phyloP scores from a whole-genome alignment of 2,797 vertebrate genomes.

The Phyllotis vaccarum region DNA sequence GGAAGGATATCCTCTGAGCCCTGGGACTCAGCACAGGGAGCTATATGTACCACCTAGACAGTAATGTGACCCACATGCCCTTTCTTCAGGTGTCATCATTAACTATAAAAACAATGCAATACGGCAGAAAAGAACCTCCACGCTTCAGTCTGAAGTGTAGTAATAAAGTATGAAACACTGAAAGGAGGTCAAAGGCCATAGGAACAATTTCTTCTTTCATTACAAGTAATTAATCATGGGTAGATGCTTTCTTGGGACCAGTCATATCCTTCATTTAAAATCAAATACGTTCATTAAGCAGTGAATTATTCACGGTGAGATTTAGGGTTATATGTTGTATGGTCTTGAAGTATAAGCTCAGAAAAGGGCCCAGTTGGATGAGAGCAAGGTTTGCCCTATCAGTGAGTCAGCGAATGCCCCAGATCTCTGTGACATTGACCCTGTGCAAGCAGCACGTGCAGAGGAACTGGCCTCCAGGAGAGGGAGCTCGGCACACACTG shows the following conservation, averaged over 20 bases:
- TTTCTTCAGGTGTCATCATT: neutral
- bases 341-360: neutral
- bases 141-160: neutral
- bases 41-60: neutral
- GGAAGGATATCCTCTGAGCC: neutral
- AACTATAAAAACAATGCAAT: neutral
- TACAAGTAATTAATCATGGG: neutral
- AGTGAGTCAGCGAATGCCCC: fast-evolving
- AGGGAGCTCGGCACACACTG: fast-evolving
- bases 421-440: too few species aligned
- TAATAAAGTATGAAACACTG: neutral
- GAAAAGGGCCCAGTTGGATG: neutral
- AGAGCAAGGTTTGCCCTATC: neutral
- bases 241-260: neutral
- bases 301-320: neutral
- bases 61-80: neutral
- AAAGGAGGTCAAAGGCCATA: neutral
- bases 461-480: neutral
- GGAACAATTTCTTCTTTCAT: neutral
- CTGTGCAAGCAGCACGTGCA: too few species aligned
- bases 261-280: neutral
- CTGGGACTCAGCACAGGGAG: neutral
- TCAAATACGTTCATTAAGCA: neutral
- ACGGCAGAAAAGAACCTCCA: neutral
- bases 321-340: neutral